Percentiles rank a stretch among this genome's conserved stretches.
Conservation (phyloP, 2,113 vertebrate species). For the Dolichallabes microphthalmus region DNA sequence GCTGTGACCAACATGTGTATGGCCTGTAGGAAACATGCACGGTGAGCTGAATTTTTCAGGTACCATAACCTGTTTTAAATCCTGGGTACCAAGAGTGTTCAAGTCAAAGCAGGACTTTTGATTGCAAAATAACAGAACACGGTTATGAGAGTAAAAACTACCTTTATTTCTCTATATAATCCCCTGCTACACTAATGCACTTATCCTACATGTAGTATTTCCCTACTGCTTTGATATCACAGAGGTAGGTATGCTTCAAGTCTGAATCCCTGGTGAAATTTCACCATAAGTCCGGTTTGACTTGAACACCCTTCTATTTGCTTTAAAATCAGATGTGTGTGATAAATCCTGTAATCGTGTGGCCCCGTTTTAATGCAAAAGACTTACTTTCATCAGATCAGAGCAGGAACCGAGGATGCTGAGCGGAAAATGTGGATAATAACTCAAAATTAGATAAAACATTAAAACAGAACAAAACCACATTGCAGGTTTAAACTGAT, state of each 20-base stretch:
- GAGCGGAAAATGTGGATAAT: background rate
- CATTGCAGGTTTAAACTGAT: background rate
- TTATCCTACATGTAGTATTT: no score
- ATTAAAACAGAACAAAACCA: background rate
- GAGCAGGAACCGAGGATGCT: slow-evolving; percentile 96
- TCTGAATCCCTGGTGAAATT: no score
- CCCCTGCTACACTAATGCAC: no score
- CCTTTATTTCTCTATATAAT: no score
- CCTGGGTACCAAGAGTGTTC: background rate
- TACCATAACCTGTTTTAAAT: background rate
- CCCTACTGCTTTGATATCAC: no score
- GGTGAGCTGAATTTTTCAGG: background rate
- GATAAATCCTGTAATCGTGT: background rate
- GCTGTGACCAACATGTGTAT: slow-evolving; percentile 86
- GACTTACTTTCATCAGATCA: slow-evolving; percentile 81
- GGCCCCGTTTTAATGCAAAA: background rate
- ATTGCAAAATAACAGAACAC: no score
- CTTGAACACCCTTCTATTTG: no score
- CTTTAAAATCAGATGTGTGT: background rate
- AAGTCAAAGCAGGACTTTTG: no score
- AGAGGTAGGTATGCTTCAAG: no score
- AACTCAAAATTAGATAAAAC: background rate
- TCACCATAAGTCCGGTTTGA: no score
- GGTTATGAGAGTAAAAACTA: no score
- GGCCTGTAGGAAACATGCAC: slow-evolving; percentile 68